Evolutionary conservation across 35 echinoderm and acorn worm genomes (phyloP).

Genomic region (Ophiothrix spiculata): DNA sequence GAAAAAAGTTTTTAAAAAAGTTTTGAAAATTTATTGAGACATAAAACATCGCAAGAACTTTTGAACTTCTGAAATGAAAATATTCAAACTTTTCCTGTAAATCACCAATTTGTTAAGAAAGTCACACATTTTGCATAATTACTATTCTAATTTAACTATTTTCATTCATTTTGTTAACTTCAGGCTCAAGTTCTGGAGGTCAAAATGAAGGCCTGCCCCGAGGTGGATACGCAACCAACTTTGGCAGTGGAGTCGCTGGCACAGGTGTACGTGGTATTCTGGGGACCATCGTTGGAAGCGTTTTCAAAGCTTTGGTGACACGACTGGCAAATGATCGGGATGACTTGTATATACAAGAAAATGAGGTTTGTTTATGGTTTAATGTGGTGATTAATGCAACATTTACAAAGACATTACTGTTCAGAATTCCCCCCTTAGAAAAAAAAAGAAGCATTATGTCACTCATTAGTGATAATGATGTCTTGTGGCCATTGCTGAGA

Average conservation of each 20-base stretch:
- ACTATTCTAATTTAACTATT: too few species aligned
- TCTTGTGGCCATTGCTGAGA: neutral
- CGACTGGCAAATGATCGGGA: slow-evolving; percentile 65
- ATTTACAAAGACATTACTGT: neutral
- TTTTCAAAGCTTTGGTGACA: slow-evolving; percentile 84
- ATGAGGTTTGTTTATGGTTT: slow-evolving; percentile 62
- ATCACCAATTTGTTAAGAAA: too few species aligned
- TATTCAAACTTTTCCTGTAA: too few species aligned
- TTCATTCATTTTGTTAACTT: too few species aligned
- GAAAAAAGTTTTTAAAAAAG: too few species aligned
- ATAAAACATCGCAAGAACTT: too few species aligned
- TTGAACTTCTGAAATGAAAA: too few species aligned
- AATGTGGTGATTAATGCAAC: too few species aligned
- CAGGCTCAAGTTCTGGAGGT: slow-evolving; percentile 24
- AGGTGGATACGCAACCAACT: slow-evolving; percentile 89
- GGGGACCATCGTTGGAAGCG: slow-evolving; percentile 87
- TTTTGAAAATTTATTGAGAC: too few species aligned
- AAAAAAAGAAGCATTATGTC: too few species aligned
- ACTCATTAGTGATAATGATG: neutral
- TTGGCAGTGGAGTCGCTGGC: slow-evolving; percentile 86
- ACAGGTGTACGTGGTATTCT: slow-evolving; percentile 74
- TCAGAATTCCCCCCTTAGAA: neutral
- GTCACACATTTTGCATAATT: too few species aligned
- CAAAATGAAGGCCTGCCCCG: slow-evolving; percentile 54
- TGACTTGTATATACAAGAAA: slow-evolving; percentile 68